Conservation (phyloP, 1,140 invertebrate genomes). For the Gryllus bimaculatus region DNA sequence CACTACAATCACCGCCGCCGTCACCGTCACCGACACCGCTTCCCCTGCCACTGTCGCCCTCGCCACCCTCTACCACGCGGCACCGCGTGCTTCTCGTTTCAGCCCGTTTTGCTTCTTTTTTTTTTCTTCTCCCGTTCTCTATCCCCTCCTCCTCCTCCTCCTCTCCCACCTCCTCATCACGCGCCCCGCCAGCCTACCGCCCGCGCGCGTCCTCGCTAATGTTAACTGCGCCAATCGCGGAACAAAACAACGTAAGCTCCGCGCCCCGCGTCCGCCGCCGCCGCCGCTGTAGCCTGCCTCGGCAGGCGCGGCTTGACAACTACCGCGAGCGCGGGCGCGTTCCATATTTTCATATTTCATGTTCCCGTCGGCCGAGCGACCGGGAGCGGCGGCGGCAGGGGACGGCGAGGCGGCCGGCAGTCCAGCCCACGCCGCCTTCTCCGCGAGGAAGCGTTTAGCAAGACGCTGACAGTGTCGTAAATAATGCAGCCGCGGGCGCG, state of each 20-base stretch:
- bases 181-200: too few species aligned
- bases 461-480: not conserved
- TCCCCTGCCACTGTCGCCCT: too few species aligned
- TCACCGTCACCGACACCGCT: too few species aligned
- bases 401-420: not conserved
- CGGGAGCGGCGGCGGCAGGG: not conserved
- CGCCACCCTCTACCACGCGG: not conserved
- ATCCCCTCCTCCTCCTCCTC: not conserved
- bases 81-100: not conserved
- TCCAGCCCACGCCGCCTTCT: not conserved
- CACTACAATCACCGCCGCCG: too few species aligned
- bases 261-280: too few species aligned
- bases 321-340: not conserved
- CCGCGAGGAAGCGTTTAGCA: not conserved
- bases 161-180: too few species aligned
- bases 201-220: too few species aligned
- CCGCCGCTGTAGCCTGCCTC: not conserved
- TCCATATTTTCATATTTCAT: constrained; percentile 6
- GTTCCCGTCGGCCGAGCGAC: not conserved
- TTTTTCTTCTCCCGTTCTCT: not conserved
- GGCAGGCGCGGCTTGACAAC: not conserved
- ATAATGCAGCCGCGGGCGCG: not conserved
- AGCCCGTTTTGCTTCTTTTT: not conserved
- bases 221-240: not conserved
- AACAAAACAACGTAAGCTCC: not conserved